Base-by-base conservation (phyloP, 2,888 invertebrate genomes). In the Pycnomerus fuliginosus region DNA sequence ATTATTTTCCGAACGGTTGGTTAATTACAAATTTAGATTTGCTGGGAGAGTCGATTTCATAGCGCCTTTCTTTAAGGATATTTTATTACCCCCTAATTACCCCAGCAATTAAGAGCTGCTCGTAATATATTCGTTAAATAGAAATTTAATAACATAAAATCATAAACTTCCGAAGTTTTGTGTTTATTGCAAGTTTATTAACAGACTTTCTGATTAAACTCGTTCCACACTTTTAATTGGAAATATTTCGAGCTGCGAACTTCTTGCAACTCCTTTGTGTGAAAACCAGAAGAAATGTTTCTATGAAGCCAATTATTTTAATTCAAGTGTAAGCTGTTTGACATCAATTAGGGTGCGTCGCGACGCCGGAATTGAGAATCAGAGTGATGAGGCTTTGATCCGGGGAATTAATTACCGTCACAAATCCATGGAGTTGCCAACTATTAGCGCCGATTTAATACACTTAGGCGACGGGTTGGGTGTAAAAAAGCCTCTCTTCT, bases 1-100 rank as follows among this genome's bases (percentile, higher is more conserved):
- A 68, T 69, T 70, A 69, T 69, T 70, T 70, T 69, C 67, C 68
- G 62, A 69, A 67, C 61, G 64, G 68, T 67, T 68, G 69, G 68
- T 68, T 69, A 70, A 71, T 70, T 70, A 68, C 65, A 70, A 68
- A 64, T 60, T 62, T 58, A 62, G 60, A 61, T 61, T 58, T 56
- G 48, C 49, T 49, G 48, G 25, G 29, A 38, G 52, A 53, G 48
- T 52, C 48, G 52, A 53, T 51, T 52, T 51, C 25, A 25, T 8
- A 38, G 44, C 32, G 42, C 34, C 53, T 61, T 61, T 62, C 61
- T 63, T 62, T 60, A 60, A 60, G n/a, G 60, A 65, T 65, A 65
- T 64, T 65, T 66, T 64, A 64, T 67, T 66, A 65, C 65, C 48
- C 50, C 53, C 58, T 62, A 62, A 62, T 60, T 60, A 62, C 60